phyloP scores from a whole-genome alignment of 2,797 vertebrate genomes.

The Melanotaenia boesemani region DNA sequence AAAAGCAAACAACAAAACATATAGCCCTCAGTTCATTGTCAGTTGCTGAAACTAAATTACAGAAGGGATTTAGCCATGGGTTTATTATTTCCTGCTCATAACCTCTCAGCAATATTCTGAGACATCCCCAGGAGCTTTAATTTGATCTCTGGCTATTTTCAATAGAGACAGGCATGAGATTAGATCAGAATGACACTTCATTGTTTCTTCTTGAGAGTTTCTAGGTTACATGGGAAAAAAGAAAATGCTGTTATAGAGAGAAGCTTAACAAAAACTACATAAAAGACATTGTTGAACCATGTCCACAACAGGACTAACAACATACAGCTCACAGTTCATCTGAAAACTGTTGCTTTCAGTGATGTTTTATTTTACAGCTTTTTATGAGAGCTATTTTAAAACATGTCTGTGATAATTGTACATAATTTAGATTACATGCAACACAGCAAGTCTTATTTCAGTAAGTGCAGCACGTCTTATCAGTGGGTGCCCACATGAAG shows the following conservation, averaged over 20 bases:
- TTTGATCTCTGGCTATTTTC: constrained; percentile 48
- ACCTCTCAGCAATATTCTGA: constrained; percentile 34
- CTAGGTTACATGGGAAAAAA: constrained; percentile 17
- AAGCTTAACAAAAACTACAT: background rate
- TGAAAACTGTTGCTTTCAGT: background rate
- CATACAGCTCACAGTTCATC: background rate
- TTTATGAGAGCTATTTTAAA: background rate
- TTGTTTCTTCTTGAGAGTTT: constrained; percentile 39
- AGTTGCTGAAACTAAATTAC: constrained; percentile 30
- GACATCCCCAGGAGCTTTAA: constrained; percentile 36
- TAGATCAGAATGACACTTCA: constrained; percentile 38
- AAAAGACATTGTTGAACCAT: constrained; percentile 1
- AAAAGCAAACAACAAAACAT: background rate
- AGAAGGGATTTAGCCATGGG: constrained; percentile 24
- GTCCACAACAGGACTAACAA: background rate
- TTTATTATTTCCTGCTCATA: constrained; percentile 51
- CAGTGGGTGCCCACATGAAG: background rate
- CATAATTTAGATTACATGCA: background rate
- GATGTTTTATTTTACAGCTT: background rate
- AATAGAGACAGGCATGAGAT: constrained; percentile 37
- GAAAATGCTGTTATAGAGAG: background rate
- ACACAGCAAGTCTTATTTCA: background rate
- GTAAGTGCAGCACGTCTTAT: background rate
- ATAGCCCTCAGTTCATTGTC: background rate
- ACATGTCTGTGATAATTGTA: too few species aligned